Conservation (phyloP, 2,113 vertebrate genomes). For the Zootoca vivipara region DNA sequence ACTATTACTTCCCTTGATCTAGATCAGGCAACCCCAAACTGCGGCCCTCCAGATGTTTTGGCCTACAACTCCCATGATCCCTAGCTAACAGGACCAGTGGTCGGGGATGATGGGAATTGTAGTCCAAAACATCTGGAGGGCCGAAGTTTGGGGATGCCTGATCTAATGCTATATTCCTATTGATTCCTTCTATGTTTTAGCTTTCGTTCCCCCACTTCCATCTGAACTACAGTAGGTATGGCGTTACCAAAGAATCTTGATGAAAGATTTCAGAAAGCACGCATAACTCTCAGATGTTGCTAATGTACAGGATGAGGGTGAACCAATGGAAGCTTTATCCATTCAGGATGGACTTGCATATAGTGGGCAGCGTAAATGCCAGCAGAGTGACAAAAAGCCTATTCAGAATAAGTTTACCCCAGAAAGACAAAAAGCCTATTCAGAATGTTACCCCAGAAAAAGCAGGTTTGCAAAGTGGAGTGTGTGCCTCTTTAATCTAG, state of each 20-base stretch:
- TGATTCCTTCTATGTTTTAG: no score
- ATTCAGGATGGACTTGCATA: neutral
- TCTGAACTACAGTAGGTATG: neutral
- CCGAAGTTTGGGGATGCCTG: no score
- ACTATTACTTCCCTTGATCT: no score
- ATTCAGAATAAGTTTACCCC: no score
- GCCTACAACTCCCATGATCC: no score
- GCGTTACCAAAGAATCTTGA: neutral
- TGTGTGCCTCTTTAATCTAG: neutral
- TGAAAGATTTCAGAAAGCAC: neutral
- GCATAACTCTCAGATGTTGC: neutral
- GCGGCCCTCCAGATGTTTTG: no score
- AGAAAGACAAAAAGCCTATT: neutral
- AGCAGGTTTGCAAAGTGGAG: neutral
- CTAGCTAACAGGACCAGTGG: no score
- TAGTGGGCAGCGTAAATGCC: neutral
- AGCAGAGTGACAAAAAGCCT: neutral
- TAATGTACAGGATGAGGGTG: neutral
- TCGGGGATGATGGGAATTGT: no score
- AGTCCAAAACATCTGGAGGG: no score
- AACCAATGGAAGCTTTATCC: neutral
- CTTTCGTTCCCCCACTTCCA: no score
- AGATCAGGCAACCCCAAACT: no score
- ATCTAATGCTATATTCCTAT: no score
- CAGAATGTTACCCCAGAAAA: neutral